These are phyloP conservation scores for Paratrypauchen microcephalus DNA, from an alignment of 2,797 vertebrate species.

Conservation along the genomic window DNA sequence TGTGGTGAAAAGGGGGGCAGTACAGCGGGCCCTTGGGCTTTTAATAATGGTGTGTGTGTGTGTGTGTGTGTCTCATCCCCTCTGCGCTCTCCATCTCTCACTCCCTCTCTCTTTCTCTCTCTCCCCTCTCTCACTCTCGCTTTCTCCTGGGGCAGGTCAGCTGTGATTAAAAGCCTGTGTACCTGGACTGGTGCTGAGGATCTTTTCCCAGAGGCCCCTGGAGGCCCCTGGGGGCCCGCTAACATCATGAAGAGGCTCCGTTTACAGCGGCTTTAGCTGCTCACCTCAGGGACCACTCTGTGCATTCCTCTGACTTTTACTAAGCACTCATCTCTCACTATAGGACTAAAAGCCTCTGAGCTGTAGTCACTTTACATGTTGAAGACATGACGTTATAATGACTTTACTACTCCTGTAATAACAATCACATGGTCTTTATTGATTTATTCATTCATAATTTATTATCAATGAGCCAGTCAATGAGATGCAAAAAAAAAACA, in stretches of 20 bases:
- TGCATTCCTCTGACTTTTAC: constrained; percentile 62
- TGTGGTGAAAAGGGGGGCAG: no score
- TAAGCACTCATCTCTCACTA: constrained; percentile 28
- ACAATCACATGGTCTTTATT: no score
- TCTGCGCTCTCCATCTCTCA: not conserved
- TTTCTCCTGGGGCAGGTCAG: constrained; percentile 79
- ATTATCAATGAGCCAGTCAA: no score
- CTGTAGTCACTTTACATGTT: no score
- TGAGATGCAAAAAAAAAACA: no score
- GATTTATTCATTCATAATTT: no score
- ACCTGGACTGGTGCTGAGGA: constrained; percentile 81
- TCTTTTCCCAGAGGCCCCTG: constrained; percentile 64
- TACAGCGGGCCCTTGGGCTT: no score
- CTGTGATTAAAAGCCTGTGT: constrained; percentile 86
- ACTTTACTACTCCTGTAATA: no score
- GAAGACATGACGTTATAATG: no score
- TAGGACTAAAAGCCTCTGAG: not conserved
- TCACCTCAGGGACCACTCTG: constrained; percentile 46
- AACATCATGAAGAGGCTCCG: constrained; percentile 64
- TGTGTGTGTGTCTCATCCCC: not conserved
- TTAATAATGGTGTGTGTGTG: not conserved
- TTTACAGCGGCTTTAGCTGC: constrained; percentile 68
- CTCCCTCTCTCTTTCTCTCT: not conserved
- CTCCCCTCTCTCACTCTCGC: not conserved
- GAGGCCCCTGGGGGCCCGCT: constrained; percentile 53